Base-by-base conservation (phyloP, 1,140 invertebrate genomes). In the Archivesica marissinica region DNA sequence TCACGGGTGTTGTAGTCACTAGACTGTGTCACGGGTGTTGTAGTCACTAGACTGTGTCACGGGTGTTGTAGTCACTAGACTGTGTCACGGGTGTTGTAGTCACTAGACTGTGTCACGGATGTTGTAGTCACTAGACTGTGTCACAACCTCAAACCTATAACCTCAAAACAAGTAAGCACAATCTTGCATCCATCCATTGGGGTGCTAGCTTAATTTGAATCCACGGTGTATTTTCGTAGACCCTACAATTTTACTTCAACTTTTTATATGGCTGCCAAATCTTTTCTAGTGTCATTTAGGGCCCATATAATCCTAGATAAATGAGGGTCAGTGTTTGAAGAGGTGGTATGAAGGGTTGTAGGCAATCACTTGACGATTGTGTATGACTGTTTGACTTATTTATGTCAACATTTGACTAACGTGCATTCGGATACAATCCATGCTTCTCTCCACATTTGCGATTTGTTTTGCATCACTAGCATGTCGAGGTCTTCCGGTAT, bases 321-420 rank as follows among this genome's bases (percentile, higher is more conserved):
- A 41, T 72, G 39, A 30, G 9, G 41, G 39, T 13, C 41, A 50
- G 28, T 72, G 15, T 72, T 72, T 72, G 35, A 25, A 2, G 41
- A 52, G 44, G 68, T 20, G 11, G 17, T 33, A 3, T 72, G 15
- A 44, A 68, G 64, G 23, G 13, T 68, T 6, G 39, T 68, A 47
- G 41, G 50, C 50, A 72, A 72, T 72, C 39, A 72, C 41, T 72
- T 47, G 41, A 72, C 9, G 23, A 44, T 47, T 47, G 50, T 30
- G 39, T 50, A 50, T 72, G 68, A 30, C 25, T 47, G 41, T 72
- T 72, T 47, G 41, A 44, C 41, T 47, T 70, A 17, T 72, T 33
- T 30, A 50, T 72, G 68, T 72, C 39, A 72, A 72, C 68, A 72
- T 47, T 47, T 47, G 68, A 72, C 68, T 50, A 72, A 47, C 66